phyloP scores from a whole-genome alignment of 2,113 vertebrate genomes.

The Colaptes auratus region DNA sequence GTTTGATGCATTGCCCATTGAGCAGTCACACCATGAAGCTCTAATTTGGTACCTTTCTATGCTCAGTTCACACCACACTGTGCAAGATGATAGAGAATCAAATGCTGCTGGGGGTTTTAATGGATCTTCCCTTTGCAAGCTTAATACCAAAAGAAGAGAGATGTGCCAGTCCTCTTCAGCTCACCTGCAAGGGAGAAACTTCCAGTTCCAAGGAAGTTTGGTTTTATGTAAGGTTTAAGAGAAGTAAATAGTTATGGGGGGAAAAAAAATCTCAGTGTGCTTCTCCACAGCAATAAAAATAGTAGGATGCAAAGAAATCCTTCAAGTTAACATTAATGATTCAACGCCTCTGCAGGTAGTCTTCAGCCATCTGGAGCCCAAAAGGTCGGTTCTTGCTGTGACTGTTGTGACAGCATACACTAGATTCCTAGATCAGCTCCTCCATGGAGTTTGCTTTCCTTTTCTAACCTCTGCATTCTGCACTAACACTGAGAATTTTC shows the following conservation, averaged over 20 bases:
- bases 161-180: background rate
- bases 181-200: background rate
- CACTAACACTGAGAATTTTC: background rate
- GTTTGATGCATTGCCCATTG: background rate
- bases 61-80: background rate
- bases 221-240: background rate
- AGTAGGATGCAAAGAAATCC: background rate
- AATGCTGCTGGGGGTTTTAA: background rate
- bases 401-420: background rate
- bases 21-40: background rate
- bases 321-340: constrained; percentile 32
- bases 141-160: background rate
- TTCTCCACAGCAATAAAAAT: background rate
- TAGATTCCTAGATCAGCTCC: background rate
- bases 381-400: background rate
- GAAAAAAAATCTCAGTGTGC: background rate
- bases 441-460: background rate
- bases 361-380: constrained; percentile 47
- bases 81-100: background rate
- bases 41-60: background rate
- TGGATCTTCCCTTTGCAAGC: background rate
- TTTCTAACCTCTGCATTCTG: background rate
- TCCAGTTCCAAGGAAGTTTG: background rate
- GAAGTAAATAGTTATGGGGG: background rate
- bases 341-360: constrained; percentile 37